Base-by-base conservation (phyloP, 2,113 vertebrate genomes). In the Sula dactylatra region DNA sequence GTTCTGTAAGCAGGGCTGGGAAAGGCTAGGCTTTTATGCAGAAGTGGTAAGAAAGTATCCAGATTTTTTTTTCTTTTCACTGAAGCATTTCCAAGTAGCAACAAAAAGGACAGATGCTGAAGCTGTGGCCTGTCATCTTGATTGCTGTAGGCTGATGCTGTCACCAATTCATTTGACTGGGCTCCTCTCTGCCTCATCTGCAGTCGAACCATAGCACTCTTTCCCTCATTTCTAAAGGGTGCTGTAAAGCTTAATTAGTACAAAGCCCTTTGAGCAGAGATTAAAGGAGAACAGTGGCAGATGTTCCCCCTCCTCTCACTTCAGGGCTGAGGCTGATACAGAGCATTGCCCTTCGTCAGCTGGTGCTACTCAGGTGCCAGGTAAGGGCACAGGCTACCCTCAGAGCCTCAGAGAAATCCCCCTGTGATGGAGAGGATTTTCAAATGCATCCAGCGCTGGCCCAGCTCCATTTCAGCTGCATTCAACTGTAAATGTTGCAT, bases 161-260 rank as follows among this genome's bases (percentile, higher is more conserved):
- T 92, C 80, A 81, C 38, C 47, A 38, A 70, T 32, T 70, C 71
- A 45, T 91, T 79, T 79, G 44, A n/a, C 52, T 11, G 5, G 74
- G 66, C 38, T 81, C 29, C 76, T 94, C 34, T 86, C 47, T 44
- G 26, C 38, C 72, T 88, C 73, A 56, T 87, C 69, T 77, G 13
- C 54, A 82, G 44, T 52, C 1, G 0, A 85, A 15, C 34, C 21
- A 11, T 7, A 59, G 22, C n/a, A 36, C 38, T 77, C 59, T 26
- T 58, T 40, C 36, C 66, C 26, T 66, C 50, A 4, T 13, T 91
- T 94, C 54, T 70, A n/a, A 80, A 70, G 58, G 55, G 64, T 52
- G 54, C 50, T 88, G n/a, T 73, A 88, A 88, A 90, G 8, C 88
- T 79, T 91, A 87, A 89, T 91, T 91, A 95, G 52, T 56, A 76